A percentile compares a stretch with the other conserved stretches of the same genome.
These are phyloP conservation scores for Ondatra zibethicus DNA, from an alignment of 2,113 vertebrate species.

Conservation along the genomic window DNA sequence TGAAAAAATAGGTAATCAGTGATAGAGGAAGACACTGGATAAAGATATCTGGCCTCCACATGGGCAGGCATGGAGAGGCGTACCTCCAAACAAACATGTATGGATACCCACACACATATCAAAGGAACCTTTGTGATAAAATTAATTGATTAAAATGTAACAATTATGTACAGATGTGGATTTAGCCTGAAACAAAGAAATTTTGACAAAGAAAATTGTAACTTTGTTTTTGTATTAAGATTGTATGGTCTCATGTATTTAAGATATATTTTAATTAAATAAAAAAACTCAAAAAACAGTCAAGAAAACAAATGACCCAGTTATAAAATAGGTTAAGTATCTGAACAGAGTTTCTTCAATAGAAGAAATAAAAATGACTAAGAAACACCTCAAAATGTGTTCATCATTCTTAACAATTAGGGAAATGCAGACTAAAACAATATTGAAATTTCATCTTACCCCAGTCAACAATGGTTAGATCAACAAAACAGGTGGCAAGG, in stretches of 20 bases:
- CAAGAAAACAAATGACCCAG: not conserved
- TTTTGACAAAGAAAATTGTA: not conserved
- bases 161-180: not conserved
- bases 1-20: not conserved
- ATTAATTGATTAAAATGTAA: not conserved
- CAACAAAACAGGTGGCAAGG: not conserved
- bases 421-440: not conserved
- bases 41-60: not conserved
- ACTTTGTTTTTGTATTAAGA: constrained; percentile 38
- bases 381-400: not conserved
- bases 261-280: not conserved
- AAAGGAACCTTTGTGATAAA: not conserved
- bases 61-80: not conserved
- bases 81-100: not conserved
- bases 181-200: not conserved
- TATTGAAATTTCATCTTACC: not conserved
- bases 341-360: not conserved
- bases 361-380: not conserved
- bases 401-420: not conserved
- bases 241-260: not conserved
- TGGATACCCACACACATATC: not conserved
- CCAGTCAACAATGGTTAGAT: not conserved
- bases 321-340: not conserved
- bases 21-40: not conserved
- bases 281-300: not conserved